Evolutionary conservation across 2,113 vertebrate genomes (phyloP).

Genomic region (Xenopus laevis): DNA sequence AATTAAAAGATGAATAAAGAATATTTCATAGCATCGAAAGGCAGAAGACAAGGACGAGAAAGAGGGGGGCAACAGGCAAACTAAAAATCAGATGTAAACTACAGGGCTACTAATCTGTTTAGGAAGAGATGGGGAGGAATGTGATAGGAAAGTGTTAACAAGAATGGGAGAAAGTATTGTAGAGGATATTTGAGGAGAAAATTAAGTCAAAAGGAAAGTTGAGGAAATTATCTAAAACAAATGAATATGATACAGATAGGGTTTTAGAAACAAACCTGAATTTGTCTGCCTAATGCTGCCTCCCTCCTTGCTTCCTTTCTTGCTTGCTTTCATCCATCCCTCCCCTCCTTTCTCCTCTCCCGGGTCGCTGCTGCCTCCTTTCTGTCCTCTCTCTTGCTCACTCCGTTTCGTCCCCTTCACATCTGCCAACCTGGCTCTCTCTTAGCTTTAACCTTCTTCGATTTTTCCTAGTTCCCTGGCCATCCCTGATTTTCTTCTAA

Average conservation of each 20-base stretch:
- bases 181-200: conserved; percentile 4
- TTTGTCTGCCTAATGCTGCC: conserved; percentile 45
- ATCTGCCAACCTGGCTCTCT: conserved; percentile 59
- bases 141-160: conserved; percentile 3
- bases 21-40: background rate
- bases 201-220: conserved; percentile 22
- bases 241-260: conserved; percentile 16
- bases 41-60: background rate
- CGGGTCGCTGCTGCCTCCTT: conserved; percentile 50
- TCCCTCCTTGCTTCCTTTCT: conserved; percentile 47
- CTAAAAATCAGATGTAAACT: conserved; percentile 12
- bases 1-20: background rate
- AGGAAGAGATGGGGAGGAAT: background rate
- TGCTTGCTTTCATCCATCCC: conserved; percentile 48
- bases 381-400: conserved; percentile 35
- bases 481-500: conserved; percentile 81
- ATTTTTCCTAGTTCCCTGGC: conserved; percentile 80
- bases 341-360: conserved; percentile 55
- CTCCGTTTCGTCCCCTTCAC: conserved; percentile 52
- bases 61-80: conserved; percentile 1
- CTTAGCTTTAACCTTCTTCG: conserved; percentile 77
- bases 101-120: background rate
- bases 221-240: background rate
- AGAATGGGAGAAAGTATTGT: conserved; percentile 10
- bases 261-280: conserved; percentile 39